Base-by-base conservation (phyloP, 2,888 invertebrate species). In the Drosophila suboccidentalis region DNA sequence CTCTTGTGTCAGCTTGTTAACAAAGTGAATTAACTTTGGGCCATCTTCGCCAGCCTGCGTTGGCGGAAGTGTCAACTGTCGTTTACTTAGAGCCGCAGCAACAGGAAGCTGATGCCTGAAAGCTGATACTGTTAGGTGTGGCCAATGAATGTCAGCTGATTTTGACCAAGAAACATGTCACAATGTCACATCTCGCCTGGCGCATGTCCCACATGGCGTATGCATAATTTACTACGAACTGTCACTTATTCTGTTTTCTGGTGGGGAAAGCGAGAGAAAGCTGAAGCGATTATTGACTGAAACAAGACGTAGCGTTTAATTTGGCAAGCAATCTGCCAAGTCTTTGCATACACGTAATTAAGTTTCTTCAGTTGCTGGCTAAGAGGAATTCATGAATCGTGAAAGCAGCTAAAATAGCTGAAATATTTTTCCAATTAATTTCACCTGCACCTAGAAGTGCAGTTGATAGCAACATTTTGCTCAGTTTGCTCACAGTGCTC, bases 401-500 rank as follows among this genome's bases (percentile, higher is more conserved):
- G 69, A 51, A 39, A 54, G 55, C 71, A 50, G 67, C 65, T 80
- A 68, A 86, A 78, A 88, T 86, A 81, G 65, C 71, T 81, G 57
- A 86, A 86, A 86, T 84, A 86, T 89, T 89, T 89, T 82, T 89
- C 82, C 89, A 86, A 86, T 86, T 89, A 86, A 86, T 89, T 85
- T 87, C 80, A 80, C 82, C 84, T 69, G 78, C n/a, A n/a, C 76
- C 68, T 85, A 58, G 71, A 36, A 82, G 83, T 1, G 29, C 74
- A 84, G 82, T 87, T 82, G 84, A 84, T 87, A 71, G 87, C 82
- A 82, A 79, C 82, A 85, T 84, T 87, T 58, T 41, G 11, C 41
- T 32, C 26, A 26, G 38, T 34, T 26, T 78, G 51, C 81, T 63
- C 46, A 36, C 43, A 34, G 29, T 51, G 57, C 46, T 26, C 29